Evolutionary conservation across 2,888 invertebrate species (phyloP), one percentile per base, ranked within the genome.

Genomic region (Meloe dianella): DNA sequence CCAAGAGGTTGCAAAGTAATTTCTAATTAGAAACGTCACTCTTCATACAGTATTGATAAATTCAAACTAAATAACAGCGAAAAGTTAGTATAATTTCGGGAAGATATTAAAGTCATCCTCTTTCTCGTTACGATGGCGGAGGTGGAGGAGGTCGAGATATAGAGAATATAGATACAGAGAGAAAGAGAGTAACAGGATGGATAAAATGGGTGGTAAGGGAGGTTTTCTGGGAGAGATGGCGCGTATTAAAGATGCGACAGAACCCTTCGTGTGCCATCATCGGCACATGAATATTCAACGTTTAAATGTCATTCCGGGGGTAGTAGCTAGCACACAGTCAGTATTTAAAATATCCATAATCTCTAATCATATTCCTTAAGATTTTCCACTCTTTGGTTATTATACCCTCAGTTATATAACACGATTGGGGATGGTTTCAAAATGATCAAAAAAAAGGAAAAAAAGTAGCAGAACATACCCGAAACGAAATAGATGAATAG

Each of bases 291-390:
- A 80, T 80, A 80, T 80, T 80, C 80, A 80, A 73, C 71, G 73
- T 70, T 67, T 74, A 76, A 79, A 79, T 79, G 80, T 78, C 79
- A 78, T 79, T 80, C 78, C 66, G 71, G 75, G 72, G 75, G 71
- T 75, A 74, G 75, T 74, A 41, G n/a, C 7, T 8, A 41, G 41
- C 10, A 41, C 41, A 74, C 57, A 61, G 72, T 69, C 76, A 78
- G 76, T 79, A 80, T 80, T 80, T 80, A 79, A 80, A 80, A 80
- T 80, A 80, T 80, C 80, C 80, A 80, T 80, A 80, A 80, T 79
- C 79, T 76, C 77, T 78, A 78, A 80, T 80, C 79, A 77, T 78
- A 79, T 79, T 80, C 79, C 74, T 74, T 71, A 70, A 73, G 77
- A 79, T 79, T 79, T 77, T 75, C 70, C 74, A 73, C 72, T 59